A percentile compares a stretch with the other conserved stretches of the same genome.
These are phyloP conservation scores for Nasonia vitripennis DNA, from an alignment of 1,140 invertebrate species.

Conservation along the genomic window DNA sequence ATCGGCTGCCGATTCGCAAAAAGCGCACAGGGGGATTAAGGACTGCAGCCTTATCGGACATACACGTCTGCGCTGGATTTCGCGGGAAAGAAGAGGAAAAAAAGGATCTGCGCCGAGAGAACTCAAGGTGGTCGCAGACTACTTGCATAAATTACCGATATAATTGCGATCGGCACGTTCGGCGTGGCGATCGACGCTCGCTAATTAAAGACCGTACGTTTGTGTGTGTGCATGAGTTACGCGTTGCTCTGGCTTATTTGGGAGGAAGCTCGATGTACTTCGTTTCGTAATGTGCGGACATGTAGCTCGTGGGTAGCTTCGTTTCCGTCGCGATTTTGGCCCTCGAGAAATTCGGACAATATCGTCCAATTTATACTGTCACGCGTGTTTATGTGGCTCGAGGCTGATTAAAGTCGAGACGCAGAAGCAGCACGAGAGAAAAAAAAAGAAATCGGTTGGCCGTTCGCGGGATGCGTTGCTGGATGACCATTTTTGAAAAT, in stretches of 20 bases:
- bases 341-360: too few species aligned
- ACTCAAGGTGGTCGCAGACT: constrained; percentile 19
- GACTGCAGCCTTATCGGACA: constrained; percentile 41
- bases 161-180: background rate
- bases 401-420: too few species aligned
- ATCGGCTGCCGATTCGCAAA: constrained; percentile 13
- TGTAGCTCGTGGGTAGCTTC: too few species aligned
- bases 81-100: background rate
- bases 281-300: background rate
- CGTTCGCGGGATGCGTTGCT: too few species aligned
- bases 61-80: constrained; percentile 1
- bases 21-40: constrained; percentile 30
- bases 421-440: too few species aligned
- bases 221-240: background rate
- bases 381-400: background rate
- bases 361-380: too few species aligned
- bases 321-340: too few species aligned
- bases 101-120: background rate
- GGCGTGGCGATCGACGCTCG: background rate
- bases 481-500: too few species aligned
- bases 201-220: background rate
- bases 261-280: too few species aligned
- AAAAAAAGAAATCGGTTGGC: too few species aligned
- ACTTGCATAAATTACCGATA: constrained; percentile 41
- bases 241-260: background rate